Evolutionary conservation across 2,797 vertebrate species (phyloP).

Genomic region (Okamejei kenojei): DNA sequence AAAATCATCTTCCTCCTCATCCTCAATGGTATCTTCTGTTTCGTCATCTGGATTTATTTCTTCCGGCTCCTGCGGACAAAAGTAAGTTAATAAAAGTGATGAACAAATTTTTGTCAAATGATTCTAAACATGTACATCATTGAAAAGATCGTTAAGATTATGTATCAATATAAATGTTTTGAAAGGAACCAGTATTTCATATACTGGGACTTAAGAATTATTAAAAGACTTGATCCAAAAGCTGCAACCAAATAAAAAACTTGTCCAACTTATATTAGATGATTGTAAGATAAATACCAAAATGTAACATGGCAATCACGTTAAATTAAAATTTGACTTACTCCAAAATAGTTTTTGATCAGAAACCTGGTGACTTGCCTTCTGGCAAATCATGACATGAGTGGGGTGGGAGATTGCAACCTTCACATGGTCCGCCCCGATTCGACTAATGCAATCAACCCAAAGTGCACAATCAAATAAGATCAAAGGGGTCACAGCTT

Average conservation of each 20-base stretch:
- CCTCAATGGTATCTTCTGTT: constrained; percentile 69
- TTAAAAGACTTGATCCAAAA: not conserved
- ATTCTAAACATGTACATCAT: not conserved
- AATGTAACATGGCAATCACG: not conserved
- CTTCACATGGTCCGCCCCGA: too few relatives aligned
- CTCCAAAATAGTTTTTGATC: not conserved
- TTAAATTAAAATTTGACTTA: not conserved
- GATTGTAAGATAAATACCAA: not conserved
- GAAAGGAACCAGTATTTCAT: not conserved
- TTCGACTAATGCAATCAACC: too few relatives aligned
- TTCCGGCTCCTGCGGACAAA: constrained; percentile 70
- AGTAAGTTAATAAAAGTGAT: constrained; percentile 2
- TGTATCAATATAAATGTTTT: not conserved
- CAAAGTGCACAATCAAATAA: too few relatives aligned
- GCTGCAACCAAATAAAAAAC: not conserved
- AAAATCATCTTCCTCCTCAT: constrained; percentile 87
- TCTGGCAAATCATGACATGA: not conserved
- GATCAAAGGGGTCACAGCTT: too few relatives aligned
- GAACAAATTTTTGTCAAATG: not conserved
- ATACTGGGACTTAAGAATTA: not conserved
- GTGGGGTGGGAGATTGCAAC: too few relatives aligned
- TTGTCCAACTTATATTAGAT: not conserved
- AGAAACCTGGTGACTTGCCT: not conserved
- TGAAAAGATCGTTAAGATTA: not conserved
- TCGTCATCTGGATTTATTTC: constrained; percentile 84